Conservation (phyloP, 2,797 vertebrate species). For the Anas capensis region DNA sequence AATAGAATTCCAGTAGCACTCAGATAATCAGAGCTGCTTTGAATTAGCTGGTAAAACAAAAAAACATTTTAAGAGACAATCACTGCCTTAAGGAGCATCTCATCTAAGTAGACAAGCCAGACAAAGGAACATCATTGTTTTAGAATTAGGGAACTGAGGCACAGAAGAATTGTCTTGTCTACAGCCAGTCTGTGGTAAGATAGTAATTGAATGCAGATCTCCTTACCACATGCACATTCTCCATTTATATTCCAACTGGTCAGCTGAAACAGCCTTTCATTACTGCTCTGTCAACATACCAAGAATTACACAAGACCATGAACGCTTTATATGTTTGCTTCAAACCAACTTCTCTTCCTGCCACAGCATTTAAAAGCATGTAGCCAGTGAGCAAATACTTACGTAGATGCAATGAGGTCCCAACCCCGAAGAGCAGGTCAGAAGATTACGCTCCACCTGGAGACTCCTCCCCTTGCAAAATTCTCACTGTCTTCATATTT, state of each 20-base stretch:
- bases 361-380: conserved; percentile 6
- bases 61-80: neutral
- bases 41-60: neutral
- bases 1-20: neutral
- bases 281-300: conserved; percentile 58
- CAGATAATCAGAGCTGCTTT: conserved; percentile 11
- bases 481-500: neutral
- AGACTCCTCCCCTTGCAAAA: neutral
- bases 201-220: conserved; percentile 53
- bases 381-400: neutral
- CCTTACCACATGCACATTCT: conserved; percentile 48
- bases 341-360: conserved; percentile 27
- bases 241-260: conserved; percentile 44
- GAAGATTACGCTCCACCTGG: neutral
- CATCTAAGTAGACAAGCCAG: neutral
- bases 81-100: neutral
- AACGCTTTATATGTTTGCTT: conserved; percentile 12
- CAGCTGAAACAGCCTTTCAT: conserved; percentile 65
- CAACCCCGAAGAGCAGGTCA: neutral
- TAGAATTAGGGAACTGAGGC: conserved; percentile 59
- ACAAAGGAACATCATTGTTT: conserved; percentile 49
- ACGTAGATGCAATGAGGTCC: neutral
- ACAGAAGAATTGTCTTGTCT: conserved; percentile 51
- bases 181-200: conserved; percentile 49
- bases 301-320: conserved; percentile 47